A percentile compares a stretch with the other conserved stretches of the same genome.
These are phyloP conservation scores for Poliocrania exsul DNA, from an alignment of 2,797 vertebrate genomes.

Conservation along the genomic window DNA sequence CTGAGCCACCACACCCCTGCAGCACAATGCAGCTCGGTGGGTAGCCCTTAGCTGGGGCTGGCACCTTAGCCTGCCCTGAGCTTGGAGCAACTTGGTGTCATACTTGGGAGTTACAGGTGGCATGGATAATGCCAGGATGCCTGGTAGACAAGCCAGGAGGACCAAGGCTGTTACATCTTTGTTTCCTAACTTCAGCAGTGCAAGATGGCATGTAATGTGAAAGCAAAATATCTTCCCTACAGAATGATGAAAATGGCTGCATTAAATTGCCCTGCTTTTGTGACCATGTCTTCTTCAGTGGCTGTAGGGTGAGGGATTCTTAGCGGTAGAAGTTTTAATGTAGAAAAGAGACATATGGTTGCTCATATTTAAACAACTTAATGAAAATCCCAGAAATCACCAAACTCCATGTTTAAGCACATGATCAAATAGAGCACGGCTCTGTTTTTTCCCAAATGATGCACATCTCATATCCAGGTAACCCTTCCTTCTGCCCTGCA, in stretches of 20 bases:
- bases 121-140: background rate
- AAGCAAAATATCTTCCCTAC: background rate
- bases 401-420: background rate
- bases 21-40: background rate
- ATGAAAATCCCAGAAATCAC: background rate
- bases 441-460: background rate
- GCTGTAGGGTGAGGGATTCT: background rate
- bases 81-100: rapidly evolving
- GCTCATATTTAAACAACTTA: background rate
- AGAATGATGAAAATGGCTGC: background rate
- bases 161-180: background rate
- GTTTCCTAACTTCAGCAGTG: background rate
- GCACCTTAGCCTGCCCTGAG: background rate
- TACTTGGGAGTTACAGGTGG: background rate
- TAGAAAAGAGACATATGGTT: background rate
- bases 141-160: background rate
- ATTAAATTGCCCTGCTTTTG: background rate
- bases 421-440: rapidly evolving
- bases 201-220: background rate
- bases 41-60: background rate
- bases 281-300: background rate
- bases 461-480: background rate
- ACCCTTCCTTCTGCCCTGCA: background rate
- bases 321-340: background rate
- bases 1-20: background rate